Evolutionary conservation across 2,797 vertebrate species (phyloP), one percentile per base, ranked within the genome.

Genomic region (Rhadinocentrus ornatus): DNA sequence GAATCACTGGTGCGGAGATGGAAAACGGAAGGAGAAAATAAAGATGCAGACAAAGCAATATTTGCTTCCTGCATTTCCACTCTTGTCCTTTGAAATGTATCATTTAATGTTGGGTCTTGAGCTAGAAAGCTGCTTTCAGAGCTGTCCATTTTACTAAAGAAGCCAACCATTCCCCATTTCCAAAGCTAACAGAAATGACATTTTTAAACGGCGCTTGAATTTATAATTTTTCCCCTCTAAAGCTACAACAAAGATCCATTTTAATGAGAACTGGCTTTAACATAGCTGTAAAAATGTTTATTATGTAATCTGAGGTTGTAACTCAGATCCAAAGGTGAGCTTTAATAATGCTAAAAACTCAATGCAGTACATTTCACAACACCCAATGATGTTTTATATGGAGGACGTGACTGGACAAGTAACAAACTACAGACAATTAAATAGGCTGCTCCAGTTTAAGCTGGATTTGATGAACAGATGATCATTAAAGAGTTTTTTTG

Each of bases 31-130:
- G 69, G 39, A 83, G 80, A 86, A 84, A 90, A 84, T 27, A 75
- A 70, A 85, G 66, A 79, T 76, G 67, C 65, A 77, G 73, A 88
- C 73, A 75, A 82, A 86, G 72, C 81, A 85, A 84, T 86, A 80
- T 89, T 88, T 81, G 31, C 77, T 76, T 85, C 50, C 59, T 67
- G 59, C 62, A 73, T 80, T 85, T 78, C 71, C 61, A 50, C 58
- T 78, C 37, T 61, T 48, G 12, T 78, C 58, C 41, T 75, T 73
- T 78, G 62, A 76, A 78, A 81, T 53, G 73, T 46, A 55, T 82
- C 60, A 48, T 34, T 78, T 63, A 24, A 55, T 81, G 73, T 60
- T 27, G 27, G 35, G 0, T 79, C 71, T 59, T 41, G 39, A 81
- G 72, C 35, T 62, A 66, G 60, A 68, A 68, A 60, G 27, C 37